A percentile compares a stretch with the other conserved stretches of the same genome.
phyloP scores from a whole-genome alignment of 2,113 vertebrate species.

The Cinclus cinclus region DNA sequence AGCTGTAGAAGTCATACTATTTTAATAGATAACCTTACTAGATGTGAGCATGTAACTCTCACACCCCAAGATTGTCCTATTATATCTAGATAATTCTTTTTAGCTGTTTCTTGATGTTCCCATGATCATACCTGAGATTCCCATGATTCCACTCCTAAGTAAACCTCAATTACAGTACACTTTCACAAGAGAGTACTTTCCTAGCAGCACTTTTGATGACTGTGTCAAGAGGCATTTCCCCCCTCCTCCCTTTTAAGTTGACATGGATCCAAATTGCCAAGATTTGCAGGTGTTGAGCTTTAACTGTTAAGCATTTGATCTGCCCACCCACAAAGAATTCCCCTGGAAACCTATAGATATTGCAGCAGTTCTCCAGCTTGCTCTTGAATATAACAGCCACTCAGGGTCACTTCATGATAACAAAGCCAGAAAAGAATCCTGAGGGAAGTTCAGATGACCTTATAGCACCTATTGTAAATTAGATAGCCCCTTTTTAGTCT shows the following conservation, averaged over 20 bases:
- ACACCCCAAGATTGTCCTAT: not conserved
- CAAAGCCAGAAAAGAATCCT: not conserved
- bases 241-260: constrained; percentile 25
- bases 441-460: not conserved
- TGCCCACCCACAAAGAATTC: constrained; percentile 51
- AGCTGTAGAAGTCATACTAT: not conserved
- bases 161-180: constrained; percentile 9
- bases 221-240: constrained; percentile 17
- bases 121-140: constrained; percentile 20
- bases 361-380: constrained; percentile 4
- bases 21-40: not conserved
- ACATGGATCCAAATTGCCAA: constrained; percentile 27
- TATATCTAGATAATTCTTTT: not conserved
- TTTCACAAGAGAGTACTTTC: constrained; percentile 2
- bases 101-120: constrained; percentile 15
- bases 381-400: not conserved
- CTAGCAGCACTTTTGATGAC: constrained; percentile 22
- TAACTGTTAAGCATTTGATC: constrained; percentile 48
- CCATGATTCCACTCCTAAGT: not conserved
- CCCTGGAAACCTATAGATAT: not conserved
- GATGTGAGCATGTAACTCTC: not conserved
- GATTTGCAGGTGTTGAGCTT: constrained; percentile 57
- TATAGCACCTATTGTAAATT: not conserved
- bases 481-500: not conserved
- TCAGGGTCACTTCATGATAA: not conserved